A percentile compares a stretch with the other conserved stretches of the same genome.
Conservation (phyloP, 2,113 vertebrate species). For the Pimephales promelas region DNA sequence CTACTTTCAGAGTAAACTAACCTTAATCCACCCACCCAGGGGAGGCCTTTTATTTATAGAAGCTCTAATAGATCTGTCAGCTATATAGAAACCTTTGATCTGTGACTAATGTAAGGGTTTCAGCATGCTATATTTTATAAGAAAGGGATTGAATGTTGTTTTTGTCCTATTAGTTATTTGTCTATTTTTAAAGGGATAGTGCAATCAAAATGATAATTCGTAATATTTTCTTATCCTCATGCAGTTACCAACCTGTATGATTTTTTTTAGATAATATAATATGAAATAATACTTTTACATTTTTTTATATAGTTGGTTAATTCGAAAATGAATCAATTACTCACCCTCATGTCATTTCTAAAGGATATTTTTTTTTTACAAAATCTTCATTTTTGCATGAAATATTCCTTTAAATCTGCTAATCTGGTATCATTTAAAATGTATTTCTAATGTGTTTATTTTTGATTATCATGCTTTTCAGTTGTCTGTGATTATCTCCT, state of each 20-base stretch:
- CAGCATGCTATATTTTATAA: background rate
- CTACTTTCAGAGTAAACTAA: slow-evolving; percentile 8
- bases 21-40: slow-evolving; percentile 41
- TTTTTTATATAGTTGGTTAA: background rate
- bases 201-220: too few species aligned
- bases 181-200: background rate
- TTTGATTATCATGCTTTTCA: too few species aligned
- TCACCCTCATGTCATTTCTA: background rate
- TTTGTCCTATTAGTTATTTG: background rate
- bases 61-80: background rate
- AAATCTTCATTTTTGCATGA: too few species aligned
- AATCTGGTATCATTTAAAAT: too few species aligned
- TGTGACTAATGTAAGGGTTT: slow-evolving; percentile 17
- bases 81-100: slow-evolving; percentile 16
- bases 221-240: too few species aligned
- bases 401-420: too few species aligned
- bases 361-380: too few species aligned
- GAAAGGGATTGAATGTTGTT: background rate
- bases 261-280: background rate
- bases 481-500: too few species aligned
- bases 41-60: slow-evolving; percentile 32
- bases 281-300: background rate
- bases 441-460: too few species aligned
- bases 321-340: background rate
- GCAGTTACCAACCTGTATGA: background rate